Base-by-base conservation (phyloP, 2,888 invertebrate species). In the Heliconius cydno region DNA sequence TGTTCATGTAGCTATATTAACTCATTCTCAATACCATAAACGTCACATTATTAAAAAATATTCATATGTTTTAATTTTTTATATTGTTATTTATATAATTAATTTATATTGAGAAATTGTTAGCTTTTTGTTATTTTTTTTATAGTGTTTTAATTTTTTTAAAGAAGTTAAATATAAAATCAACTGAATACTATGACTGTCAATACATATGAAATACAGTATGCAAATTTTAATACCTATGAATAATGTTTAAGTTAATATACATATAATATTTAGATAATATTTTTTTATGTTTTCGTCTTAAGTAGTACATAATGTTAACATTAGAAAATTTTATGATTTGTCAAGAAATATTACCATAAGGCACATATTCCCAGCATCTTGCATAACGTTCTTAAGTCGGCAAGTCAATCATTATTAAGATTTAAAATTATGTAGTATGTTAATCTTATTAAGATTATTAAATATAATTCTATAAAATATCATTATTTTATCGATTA, bases 401-500 rank as follows among this genome's bases (percentile, higher is more conserved):
- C 34, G 34, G 13, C 57, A 38, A 57, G 10, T 57, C 57, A 12
- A 15, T 7, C 10, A 15, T 30, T 34, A 22, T n/a, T 57, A 30
- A 73, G 25, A 60, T 73, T 73, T 57, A 13, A 34, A 60, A 7
- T 60, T 19, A 9, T 34, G 38, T 34, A 19, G 34, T 34, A 34
- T 19, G 25, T 73, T 34, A 57, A 60, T 60, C 6, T 60, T 38
- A 60, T 38, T 73, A 15, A 9, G 7, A 2, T 25, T 13, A 60
- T 60, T 30, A 73, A 60, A 13, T 19, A 38, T 73, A 73, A 25
- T 34, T 19, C n/a, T 46, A 66, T 30, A 60, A 63, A 41, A 65
- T 34, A 73, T 7, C 13, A 65, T 67, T 57, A 79, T 65, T 78
- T 79, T 79, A 79, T 79, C 34, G n/a, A 75, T 22, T 76, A 80